Base-by-base conservation (phyloP, 2,888 invertebrate species). In the Eueremaeus valkanovi region DNA sequence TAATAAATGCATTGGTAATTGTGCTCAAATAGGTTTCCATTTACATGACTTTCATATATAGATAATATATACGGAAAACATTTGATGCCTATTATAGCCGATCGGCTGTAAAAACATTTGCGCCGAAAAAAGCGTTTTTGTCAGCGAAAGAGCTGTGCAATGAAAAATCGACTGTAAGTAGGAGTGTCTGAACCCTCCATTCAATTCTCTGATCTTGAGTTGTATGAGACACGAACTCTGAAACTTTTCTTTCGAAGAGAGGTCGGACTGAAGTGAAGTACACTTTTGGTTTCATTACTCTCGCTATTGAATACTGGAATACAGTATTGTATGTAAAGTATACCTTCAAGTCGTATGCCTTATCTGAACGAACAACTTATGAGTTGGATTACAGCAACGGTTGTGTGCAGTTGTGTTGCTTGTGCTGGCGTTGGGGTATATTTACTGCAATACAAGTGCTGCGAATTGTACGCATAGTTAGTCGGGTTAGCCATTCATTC, bases 341-440 rank as follows among this genome's bases (percentile, higher is more conserved):
- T 40, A 31, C 66, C 66, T 66, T 66, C 21, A 40, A 40, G 66
- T 66, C 24, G 36, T 21, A 40, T 66, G 40, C 24, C 3, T 66
- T 66, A 66, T 66, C 66, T 40, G 40, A 36, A 16, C 13, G 31
- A 31, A 66, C 66, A 63, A 63, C 63, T 63, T 63, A 66, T 42
- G 21, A 70, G 24, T 70, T 27, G 70, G 27, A 66, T 66, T 33
- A 66, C 63, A 66, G 63, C 63, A 66, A 16, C 21, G 27, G 27
- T 70, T 70, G 70, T 45, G 45, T 36, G 24, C 36, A 66, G 66
- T 70, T 70, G 70, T 70, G 70, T 70, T 33, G 24, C n/a, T n/a
- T n/a, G n/a, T n/a, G n/a, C n/a, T n/a, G n/a, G n/a, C 45, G n/a
- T 36, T 33, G 11, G 6, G 27, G 18, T 31, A 31, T 31, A n/a